These are phyloP conservation scores for Bombus waltoni DNA, from an alignment of 1,140 invertebrate species.

Conservation along the genomic window DNA sequence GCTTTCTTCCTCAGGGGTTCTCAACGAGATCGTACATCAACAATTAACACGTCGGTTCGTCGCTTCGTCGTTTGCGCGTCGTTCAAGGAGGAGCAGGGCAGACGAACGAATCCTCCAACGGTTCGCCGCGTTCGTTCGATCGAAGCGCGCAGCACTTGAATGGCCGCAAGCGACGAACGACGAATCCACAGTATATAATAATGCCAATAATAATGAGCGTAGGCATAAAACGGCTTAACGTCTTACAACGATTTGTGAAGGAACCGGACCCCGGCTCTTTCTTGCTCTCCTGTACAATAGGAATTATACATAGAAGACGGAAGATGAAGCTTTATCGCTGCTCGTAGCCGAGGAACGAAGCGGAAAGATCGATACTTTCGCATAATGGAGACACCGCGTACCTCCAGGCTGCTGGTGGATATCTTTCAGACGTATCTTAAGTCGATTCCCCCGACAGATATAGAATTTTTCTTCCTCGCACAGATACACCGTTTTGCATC, in stretches of 20 bases:
- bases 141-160: slow-evolving; percentile 11
- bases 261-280: background rate
- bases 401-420: background rate
- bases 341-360: background rate
- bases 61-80: slow-evolving; percentile 37
- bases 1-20: slow-evolving; percentile 32
- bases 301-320: slow-evolving; percentile 61
- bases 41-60: slow-evolving; percentile 63
- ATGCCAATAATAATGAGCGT: slow-evolving; percentile 60
- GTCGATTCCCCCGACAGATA: background rate
- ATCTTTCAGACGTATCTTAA: background rate
- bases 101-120: background rate
- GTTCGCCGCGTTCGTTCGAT: slow-evolving; percentile 5
- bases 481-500: background rate
- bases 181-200: slow-evolving; percentile 50
- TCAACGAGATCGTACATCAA: slow-evolving; percentile 61
- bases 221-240: slow-evolving; percentile 58
- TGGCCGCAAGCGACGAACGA: background rate
- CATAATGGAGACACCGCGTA: slow-evolving; percentile 1
- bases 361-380: slow-evolving; percentile 37
- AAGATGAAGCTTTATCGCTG: slow-evolving; percentile 51
- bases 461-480: background rate
- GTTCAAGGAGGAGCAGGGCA: background rate
- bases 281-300: slow-evolving; percentile 55
- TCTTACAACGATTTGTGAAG: slow-evolving; percentile 41